A percentile compares a stretch with the other conserved stretches of the same genome.
phyloP scores from a whole-genome alignment of 2,113 vertebrate species.

The Rutilus rutilus region DNA sequence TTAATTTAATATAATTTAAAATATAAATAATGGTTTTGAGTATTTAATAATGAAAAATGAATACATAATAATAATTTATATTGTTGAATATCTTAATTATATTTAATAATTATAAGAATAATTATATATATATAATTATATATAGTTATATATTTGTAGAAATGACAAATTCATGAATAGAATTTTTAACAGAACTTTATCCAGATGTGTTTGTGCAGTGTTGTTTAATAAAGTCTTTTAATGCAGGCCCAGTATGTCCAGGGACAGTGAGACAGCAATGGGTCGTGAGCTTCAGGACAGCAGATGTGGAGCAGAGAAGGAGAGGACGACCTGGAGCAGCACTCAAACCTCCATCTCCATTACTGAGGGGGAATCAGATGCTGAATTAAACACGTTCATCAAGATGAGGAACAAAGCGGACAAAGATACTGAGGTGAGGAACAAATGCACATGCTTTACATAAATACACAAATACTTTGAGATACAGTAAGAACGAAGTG shows the following conservation, averaged over 20 bases:
- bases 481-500: no score
- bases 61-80: no score
- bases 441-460: neutral
- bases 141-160: neutral
- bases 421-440: conserved; percentile 81
- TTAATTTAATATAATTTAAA: no score
- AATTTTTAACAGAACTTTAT: neutral
- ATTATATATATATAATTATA: no score
- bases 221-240: neutral
- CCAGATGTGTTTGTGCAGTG: neutral
- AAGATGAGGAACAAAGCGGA: conserved; percentile 80
- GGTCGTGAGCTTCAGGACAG: conserved; percentile 64
- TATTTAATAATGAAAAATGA: no score
- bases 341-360: conserved; percentile 63
- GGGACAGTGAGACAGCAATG: conserved; percentile 54
- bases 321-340: conserved; percentile 60
- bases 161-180: neutral
- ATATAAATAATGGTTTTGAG: no score
- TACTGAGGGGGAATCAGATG: conserved; percentile 78
- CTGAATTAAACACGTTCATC: conserved; percentile 84
- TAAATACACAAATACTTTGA: no score
- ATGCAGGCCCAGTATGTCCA: conserved; percentile 59
- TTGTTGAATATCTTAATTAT: no score
- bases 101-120: no score
- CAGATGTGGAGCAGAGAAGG: conserved; percentile 73